A percentile compares a stretch with the other conserved stretches of the same genome.
phyloP scores from a whole-genome alignment of 2,113 vertebrate species.

The Saguinus imperator region DNA sequence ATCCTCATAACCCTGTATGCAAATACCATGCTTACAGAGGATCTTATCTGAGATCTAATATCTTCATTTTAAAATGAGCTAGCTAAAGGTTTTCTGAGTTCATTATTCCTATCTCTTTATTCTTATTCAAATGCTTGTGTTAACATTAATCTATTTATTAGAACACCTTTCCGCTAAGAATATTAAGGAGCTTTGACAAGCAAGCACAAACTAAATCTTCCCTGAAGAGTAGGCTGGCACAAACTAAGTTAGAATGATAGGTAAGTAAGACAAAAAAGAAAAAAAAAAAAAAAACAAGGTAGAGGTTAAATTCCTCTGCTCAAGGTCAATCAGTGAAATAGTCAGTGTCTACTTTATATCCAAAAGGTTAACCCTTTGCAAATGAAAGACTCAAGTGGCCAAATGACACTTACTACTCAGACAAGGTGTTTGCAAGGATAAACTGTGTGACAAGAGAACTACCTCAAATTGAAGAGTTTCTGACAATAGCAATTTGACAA shows the following conservation, averaged over 20 bases:
- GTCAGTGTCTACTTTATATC: not conserved
- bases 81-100: not conserved
- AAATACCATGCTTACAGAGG: constrained; percentile 6
- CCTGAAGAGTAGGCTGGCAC: not conserved
- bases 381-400: not conserved
- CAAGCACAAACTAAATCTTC: not conserved
- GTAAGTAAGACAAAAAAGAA: not conserved
- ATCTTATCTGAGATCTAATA: constrained; percentile 40
- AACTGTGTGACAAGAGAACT: not conserved
- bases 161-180: not conserved
- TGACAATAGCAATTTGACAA: not conserved
- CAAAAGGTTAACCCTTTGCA: not conserved
- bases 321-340: not conserved
- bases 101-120: constrained; percentile 29
- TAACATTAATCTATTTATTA: constrained; percentile 59
- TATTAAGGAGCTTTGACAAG: constrained; percentile 49
- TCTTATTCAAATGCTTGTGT: constrained; percentile 54
- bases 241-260: not conserved
- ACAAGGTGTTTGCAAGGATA: not conserved
- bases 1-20: constrained; percentile 17
- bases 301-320: not conserved
- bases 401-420: not conserved
- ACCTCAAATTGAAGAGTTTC: not conserved
- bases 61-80: constrained; percentile 52
- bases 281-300: not conserved